Conservation (phyloP, 2,797 vertebrate genomes). For the Tolypeutes matacus region DNA sequence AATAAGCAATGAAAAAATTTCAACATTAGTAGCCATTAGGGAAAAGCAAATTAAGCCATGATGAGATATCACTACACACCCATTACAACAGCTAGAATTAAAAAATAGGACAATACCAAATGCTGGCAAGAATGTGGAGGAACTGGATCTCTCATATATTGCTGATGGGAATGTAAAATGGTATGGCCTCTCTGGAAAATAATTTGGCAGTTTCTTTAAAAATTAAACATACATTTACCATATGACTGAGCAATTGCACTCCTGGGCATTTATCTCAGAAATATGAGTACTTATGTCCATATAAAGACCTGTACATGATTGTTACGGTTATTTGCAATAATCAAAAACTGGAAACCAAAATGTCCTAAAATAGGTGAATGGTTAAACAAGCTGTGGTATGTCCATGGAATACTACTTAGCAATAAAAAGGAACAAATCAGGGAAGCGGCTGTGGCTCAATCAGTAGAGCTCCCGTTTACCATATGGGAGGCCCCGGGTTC, state of each 20-base stretch:
- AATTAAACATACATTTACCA: slow-evolving; percentile 52
- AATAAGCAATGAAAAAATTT: slow-evolving; percentile 54
- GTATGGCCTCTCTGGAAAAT: background rate
- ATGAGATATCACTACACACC: background rate
- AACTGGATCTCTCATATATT: slow-evolving; percentile 36
- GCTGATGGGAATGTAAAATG: background rate
- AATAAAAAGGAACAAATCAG: slow-evolving; percentile 48
- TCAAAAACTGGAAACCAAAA: slow-evolving; percentile 41
- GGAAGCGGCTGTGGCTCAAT: no score
- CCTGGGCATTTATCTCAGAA: slow-evolving; percentile 30
- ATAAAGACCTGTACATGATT: background rate
- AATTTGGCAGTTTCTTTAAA: slow-evolving; percentile 42
- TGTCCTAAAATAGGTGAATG: background rate
- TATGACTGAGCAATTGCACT: background rate
- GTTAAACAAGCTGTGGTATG: background rate
- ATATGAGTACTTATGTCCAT: background rate
- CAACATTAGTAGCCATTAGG: slow-evolving; percentile 47
- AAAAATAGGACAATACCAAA: slow-evolving; percentile 36
- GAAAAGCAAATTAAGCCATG: slow-evolving; percentile 55
- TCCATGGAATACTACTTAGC: background rate
- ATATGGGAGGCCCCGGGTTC: no score
- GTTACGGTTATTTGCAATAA: background rate
- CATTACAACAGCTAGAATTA: slow-evolving; percentile 48
- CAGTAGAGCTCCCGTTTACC: no score
- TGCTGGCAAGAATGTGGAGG: background rate